Evolutionary conservation across 2,888 invertebrate species (phyloP).

Genomic region (Boloria euphrosyne): DNA sequence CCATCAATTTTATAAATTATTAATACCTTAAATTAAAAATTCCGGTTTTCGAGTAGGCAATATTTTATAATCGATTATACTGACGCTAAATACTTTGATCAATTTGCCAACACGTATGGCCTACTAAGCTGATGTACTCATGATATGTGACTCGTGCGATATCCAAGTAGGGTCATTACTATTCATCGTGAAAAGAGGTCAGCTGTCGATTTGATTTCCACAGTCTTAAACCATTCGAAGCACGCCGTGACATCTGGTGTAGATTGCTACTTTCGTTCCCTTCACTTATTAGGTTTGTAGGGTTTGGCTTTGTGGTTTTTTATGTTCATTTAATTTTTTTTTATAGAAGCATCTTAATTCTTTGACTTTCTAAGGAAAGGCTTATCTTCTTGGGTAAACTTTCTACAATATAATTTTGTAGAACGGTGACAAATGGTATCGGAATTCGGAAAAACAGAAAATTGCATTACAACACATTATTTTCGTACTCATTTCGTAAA

Average conservation of each 20-base stretch:
- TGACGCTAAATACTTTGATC: slow-evolving; percentile 5
- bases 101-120: slow-evolving; percentile 46
- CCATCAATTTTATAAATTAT: no score
- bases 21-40: no score
- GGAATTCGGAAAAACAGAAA: no score
- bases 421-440: no score
- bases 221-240: slow-evolving; percentile 45
- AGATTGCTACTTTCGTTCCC: slow-evolving; percentile 45
- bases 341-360: no score
- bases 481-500: no score
- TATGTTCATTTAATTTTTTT: not conserved
- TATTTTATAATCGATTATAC: not conserved
- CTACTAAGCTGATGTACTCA: slow-evolving; percentile 47
- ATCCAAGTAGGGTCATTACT: slow-evolving; percentile 73
- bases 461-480: no score
- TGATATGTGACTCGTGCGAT: slow-evolving; percentile 43
- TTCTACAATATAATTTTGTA: no score
- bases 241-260: slow-evolving; percentile 55
- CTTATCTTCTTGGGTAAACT: no score
- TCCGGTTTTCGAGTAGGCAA: no score
- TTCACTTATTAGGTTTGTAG: slow-evolving; percentile 40
- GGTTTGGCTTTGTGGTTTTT: slow-evolving; percentile 21
- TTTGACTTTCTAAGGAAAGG: no score
- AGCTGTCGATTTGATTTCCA: slow-evolving; percentile 63
- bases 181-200: slow-evolving; percentile 72